Evolutionary conservation across 2,888 invertebrate species (phyloP), one percentile per base, ranked within the genome.

Genomic region (Drosophila helvetica): DNA sequence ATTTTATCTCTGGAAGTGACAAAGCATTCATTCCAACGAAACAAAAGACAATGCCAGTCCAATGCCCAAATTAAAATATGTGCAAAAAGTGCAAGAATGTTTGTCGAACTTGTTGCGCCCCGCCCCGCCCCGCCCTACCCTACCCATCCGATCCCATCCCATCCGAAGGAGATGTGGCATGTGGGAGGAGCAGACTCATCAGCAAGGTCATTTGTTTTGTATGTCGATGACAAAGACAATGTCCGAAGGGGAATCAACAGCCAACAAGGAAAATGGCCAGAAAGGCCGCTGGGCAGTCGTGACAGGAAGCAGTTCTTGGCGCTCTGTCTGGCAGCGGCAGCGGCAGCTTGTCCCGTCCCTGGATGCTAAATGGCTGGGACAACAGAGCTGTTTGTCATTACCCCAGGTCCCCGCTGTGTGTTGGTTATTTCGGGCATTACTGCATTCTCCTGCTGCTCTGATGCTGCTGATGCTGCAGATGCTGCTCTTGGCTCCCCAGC

Each of bases 61-160:
- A 56, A n/a, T 46, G 22, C 10, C 25, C 42, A 63, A 74, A 75
- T 78, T 77, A 71, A 71, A 86, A 80, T 75, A 83, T 75, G n/a
- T 12, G 12, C 25, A 54, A 70, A 85, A 77, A 79, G 52, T 72
- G 64, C 47, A 62, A 72, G 78, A 86, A 74, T 86, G 83, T 85
- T 85, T 85, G 88, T n/a, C 88, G 82, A 79, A 87, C 84, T 84
- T 85, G 84, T 85, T 85, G 84, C 87, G 71, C 56, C 65, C 42
- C n/a, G n/a, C n/a, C n/a, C n/a, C n/a, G n/a, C n/a, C n/a, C n/a
- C n/a, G n/a, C n/a, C 15, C 17, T 22, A 8, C 27, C 27, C 8
- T 30, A 12, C 33, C 33, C 12, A n/a, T n/a, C n/a, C n/a, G n/a
- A n/a, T 12, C 0, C 33, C 18, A 25, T 51, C 17, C 18, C 61